Base-by-base conservation (phyloP, 2,113 vertebrate species). In the Chlorodrepanis virens region DNA sequence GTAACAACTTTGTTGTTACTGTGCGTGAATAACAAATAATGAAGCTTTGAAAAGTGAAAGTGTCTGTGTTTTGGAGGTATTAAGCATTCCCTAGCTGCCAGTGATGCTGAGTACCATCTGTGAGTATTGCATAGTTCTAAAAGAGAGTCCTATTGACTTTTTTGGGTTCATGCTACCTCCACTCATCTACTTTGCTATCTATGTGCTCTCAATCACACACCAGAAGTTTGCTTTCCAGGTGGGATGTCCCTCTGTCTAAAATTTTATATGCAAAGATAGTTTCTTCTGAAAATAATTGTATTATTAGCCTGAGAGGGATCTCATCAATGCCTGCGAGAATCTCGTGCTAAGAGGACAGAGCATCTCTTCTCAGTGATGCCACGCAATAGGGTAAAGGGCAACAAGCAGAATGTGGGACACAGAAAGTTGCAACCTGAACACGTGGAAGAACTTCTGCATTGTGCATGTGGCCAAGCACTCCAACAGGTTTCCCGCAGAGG, bases 351-450 rank as follows among this genome's bases (percentile, higher is more conserved):
- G 25, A 40, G 29, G 54, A 19, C 21, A 23, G 29, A 61, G 14
- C 14, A 22, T 14, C 61, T 60, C 39, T 25, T 29, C 39, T 54
- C 4, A 12, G 29, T 12, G 17, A 33, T 40, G 25, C 39, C 29
- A 47, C 39, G 14, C n/a, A 54, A 45, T 6, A 54, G 25, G 3
- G 33, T 21, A 76, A 18, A 10, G 22, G 25, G 6, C 10, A 27
- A 40, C 6, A 20, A 44, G 14, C n/a, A 61, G 21, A 42, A 76
- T 25, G 3, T 12, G 11, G 31, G 47, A 40, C 12, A 19, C 0
- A 0, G 10, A 24, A 76, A 47, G 18, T 14, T 76, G 7, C 14
- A 14, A 14, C 14, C 20, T 21, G 11, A 39, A 35, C 14, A 35
- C 0, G 18, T 27, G 21, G 10, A 47, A 76, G 61, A 76, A 35